These are phyloP conservation scores for Euspilapteryx auroguttella DNA, from an alignment of 2,888 invertebrate genomes.

Conservation along the genomic window DNA sequence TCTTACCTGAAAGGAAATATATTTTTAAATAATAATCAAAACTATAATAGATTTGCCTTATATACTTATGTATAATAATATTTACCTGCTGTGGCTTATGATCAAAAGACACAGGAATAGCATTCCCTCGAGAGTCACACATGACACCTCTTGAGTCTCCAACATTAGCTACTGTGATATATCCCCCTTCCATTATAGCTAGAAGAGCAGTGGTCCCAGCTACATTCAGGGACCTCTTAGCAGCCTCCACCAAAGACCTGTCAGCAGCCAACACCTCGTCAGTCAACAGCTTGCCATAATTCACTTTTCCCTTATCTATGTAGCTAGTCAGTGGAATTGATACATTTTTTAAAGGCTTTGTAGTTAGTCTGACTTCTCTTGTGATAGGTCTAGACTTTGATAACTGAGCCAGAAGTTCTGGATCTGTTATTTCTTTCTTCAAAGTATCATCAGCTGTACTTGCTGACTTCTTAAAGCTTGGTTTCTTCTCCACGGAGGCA, in stretches of 20 bases:
- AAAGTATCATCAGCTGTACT: slow-evolving; percentile 63
- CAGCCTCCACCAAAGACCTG: slow-evolving; percentile 76
- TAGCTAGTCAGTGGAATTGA: slow-evolving; percentile 64
- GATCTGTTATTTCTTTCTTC: slow-evolving; percentile 68
- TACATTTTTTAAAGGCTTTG: slow-evolving; percentile 42
- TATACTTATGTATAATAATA: neutral
- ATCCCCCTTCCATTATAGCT: slow-evolving; percentile 80
- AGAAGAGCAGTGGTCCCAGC: slow-evolving; percentile 92
- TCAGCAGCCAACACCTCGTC: slow-evolving; percentile 89
- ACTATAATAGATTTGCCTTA: neutral
- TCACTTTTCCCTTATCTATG: slow-evolving; percentile 73
- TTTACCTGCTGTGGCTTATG: slow-evolving; percentile 95
- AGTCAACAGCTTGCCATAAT: slow-evolving; percentile 79
- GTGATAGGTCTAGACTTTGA: slow-evolving; percentile 63
- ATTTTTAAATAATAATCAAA: neutral
- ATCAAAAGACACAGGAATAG: slow-evolving; percentile 91
- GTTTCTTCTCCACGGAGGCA: slow-evolving; percentile 54
- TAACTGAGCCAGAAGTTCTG: slow-evolving; percentile 66
- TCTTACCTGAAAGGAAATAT: slow-evolving; percentile 62
- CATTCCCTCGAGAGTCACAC: slow-evolving; percentile 88
- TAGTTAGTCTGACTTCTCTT: slow-evolving; percentile 58
- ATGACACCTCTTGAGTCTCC: slow-evolving; percentile 96
- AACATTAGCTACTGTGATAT: slow-evolving; percentile 91
- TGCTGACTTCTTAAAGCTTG: slow-evolving; percentile 68
- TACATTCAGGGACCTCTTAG: slow-evolving; percentile 76